Percentiles rank a stretch among this genome's conserved stretches.
phyloP scores from a whole-genome alignment of 2,113 vertebrate species.

The Larimichthys polyactis region DNA sequence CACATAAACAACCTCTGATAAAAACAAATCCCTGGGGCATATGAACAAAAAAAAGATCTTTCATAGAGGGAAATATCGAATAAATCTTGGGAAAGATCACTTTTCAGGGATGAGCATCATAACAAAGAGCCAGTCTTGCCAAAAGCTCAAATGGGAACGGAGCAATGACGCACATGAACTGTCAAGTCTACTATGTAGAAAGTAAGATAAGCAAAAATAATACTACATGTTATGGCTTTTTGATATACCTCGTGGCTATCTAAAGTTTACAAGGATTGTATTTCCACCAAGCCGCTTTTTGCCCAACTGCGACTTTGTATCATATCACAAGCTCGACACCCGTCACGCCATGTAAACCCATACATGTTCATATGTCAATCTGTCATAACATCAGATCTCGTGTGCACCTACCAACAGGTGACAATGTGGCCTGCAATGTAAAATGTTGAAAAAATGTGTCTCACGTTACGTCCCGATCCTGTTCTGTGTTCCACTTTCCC shows the following conservation, averaged over 20 bases:
- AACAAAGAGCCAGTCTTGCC: not conserved
- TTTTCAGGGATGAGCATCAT: not conserved
- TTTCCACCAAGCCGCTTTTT: not conserved
- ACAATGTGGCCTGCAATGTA: not conserved
- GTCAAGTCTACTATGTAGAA: not conserved
- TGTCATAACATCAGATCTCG: not conserved
- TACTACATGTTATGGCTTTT: not conserved
- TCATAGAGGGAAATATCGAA: not conserved
- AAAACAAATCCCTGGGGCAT: not conserved
- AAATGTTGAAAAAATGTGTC: not conserved
- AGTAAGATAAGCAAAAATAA: not conserved
- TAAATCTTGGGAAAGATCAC: not conserved
- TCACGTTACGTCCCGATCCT: not conserved
- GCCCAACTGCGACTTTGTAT: not conserved
- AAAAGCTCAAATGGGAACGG: not conserved
- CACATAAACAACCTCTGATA: not conserved
- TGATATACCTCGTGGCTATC: not conserved
- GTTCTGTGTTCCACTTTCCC: not conserved
- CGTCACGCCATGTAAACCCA: not conserved
- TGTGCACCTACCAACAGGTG: not conserved
- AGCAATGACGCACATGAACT: not conserved
- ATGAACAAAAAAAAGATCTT: not conserved
- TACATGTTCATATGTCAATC: not conserved
- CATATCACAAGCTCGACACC: conserved; percentile 1
- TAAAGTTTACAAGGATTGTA: not conserved